Base-by-base conservation (phyloP, 2,797 vertebrate species). In the Huso huso region DNA sequence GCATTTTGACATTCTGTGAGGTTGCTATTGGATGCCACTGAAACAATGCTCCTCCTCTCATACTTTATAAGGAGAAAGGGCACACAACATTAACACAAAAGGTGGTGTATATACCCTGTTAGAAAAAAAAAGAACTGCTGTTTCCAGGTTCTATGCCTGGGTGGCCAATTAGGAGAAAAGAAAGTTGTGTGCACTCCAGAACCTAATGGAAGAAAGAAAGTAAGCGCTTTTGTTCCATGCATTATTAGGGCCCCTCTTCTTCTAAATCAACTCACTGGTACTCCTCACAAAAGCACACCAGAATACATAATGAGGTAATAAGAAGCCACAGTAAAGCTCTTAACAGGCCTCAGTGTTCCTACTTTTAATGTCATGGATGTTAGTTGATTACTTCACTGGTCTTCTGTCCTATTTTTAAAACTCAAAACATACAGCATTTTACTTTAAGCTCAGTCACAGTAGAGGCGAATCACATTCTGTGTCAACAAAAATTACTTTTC, bases 101-200 rank as follows among this genome's bases (percentile, higher is more conserved):
- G 70, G 79, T 51, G 70, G 78, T 75, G 73, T 79, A 75, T 76
- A 79, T 77, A 70, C 80, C 83, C 83, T 82, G 78, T 68, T 23
- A 65, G 71, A 78, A 55, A 75, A 70, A n/a, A 78, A 76, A 75
- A 79, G 37, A 37, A 37, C 37, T 37, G 77, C 76, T 78, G 72
- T 77, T 48, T 76, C 79, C 81, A 78, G 77, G 85, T 81, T 82
- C 79, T 84, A 86, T 74, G 81, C 85, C 79, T 89, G 88, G 87
- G 89, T 89, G 87, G 88, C 88, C 88, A 90, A 89, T 89, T 90
- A 91, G 76, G 74, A 81, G 75, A 82, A 79, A 65, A 65, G 85
- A 89, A 88, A 82, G 76, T 75, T 76, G 74, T 72, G 76, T 82
- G 83, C 84, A 79, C 81, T 84, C 76, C 73, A 78, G 37, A 37